phyloP scores from a whole-genome alignment of 2,113 vertebrate genomes.

The Pongo pygmaeus region DNA sequence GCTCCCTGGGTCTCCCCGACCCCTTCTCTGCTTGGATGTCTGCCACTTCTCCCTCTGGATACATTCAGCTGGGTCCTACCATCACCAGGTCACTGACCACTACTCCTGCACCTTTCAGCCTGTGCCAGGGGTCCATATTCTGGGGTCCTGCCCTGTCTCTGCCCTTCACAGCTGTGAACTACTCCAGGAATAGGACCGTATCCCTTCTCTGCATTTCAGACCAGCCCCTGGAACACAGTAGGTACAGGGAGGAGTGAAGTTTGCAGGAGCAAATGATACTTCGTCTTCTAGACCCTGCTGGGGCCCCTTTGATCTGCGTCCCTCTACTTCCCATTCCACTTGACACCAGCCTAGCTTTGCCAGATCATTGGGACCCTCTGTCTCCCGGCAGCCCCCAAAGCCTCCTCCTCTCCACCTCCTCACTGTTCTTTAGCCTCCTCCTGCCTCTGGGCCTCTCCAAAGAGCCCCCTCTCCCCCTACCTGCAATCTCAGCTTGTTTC shows the following conservation, averaged over 20 bases:
- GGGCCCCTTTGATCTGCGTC: neutral
- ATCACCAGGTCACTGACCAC: neutral
- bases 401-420: neutral
- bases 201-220: neutral
- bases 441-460: neutral
- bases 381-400: neutral
- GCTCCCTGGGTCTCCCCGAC: neutral
- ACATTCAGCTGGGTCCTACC: neutral
- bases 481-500: neutral
- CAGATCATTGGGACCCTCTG: neutral
- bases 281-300: neutral
- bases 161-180: neutral
- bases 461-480: neutral
- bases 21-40: neutral
- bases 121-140: neutral
- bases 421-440: neutral
- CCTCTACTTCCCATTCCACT: neutral
- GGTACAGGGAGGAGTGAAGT: neutral
- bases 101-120: neutral
- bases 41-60: neutral
- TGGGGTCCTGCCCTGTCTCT: neutral
- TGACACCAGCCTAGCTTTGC: neutral
- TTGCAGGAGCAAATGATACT: neutral
- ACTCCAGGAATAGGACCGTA: neutral
- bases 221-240: neutral